phyloP scores from a whole-genome alignment of 2,113 vertebrate species.

The Paramisgurnus dabryanus region DNA sequence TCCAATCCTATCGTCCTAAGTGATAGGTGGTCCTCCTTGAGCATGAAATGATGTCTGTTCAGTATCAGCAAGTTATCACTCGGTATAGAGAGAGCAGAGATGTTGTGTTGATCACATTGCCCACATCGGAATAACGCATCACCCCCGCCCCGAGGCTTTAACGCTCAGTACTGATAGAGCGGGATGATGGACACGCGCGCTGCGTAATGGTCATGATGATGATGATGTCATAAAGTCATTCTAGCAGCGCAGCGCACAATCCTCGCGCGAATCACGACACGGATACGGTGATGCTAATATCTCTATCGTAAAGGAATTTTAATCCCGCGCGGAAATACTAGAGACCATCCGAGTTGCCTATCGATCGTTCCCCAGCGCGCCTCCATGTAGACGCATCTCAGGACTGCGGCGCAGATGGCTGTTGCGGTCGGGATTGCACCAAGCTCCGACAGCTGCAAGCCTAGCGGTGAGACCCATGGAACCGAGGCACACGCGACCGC shows the following conservation, averaged over 20 bases:
- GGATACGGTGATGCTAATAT: slow-evolving; percentile 70
- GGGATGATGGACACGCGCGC: slow-evolving; percentile 67
- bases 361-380: slow-evolving; percentile 2
- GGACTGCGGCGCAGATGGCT: slow-evolving; percentile 43
- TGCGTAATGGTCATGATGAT: slow-evolving; percentile 58
- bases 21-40: too few relatives aligned
- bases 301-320: slow-evolving; percentile 28
- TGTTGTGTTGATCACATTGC: background rate
- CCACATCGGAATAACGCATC: slow-evolving; percentile 11
- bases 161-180: slow-evolving; percentile 62
- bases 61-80: background rate
- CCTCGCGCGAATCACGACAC: slow-evolving; percentile 43
- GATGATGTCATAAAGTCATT: slow-evolving; percentile 80
- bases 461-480: slow-evolving; percentile 15
- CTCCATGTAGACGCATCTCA: slow-evolving; percentile 30
- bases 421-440: slow-evolving; percentile 41
- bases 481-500: background rate
- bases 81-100: background rate
- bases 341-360: background rate
- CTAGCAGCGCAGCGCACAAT: slow-evolving; percentile 62
- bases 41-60: background rate
- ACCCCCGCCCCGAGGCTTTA: slow-evolving; percentile 34
- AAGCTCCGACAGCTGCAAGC: slow-evolving; percentile 11
- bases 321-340: background rate
- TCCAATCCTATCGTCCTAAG: too few relatives aligned